phyloP scores from a whole-genome alignment of 2,888 invertebrate genomes.

The Thumatha senex region DNA sequence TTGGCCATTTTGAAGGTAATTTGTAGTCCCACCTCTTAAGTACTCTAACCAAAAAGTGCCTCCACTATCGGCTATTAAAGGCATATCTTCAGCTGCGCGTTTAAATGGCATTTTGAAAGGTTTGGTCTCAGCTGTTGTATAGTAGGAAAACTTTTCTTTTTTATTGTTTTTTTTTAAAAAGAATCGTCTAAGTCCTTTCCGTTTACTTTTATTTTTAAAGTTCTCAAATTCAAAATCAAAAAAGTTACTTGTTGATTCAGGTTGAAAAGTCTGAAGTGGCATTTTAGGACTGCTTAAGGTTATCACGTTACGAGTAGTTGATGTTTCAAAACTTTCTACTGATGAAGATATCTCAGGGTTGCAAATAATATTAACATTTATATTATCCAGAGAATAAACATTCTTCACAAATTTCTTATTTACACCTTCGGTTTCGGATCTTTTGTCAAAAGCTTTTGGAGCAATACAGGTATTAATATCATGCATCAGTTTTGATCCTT shows the following conservation, averaged over 20 bases:
- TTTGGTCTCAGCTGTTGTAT: slow-evolving; percentile 11
- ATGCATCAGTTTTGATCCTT: slow-evolving; percentile 34
- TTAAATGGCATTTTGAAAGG: slow-evolving; percentile 33
- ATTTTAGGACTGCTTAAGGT: background rate
- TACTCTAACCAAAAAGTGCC: slow-evolving; percentile 53
- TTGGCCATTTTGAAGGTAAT: slow-evolving; percentile 15
- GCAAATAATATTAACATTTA: slow-evolving; percentile 66
- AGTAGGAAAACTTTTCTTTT: slow-evolving; percentile 30
- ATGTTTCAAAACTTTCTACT: background rate
- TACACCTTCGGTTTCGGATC: slow-evolving; percentile 12
- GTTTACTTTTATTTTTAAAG: slow-evolving; percentile 8
- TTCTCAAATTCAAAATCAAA: slow-evolving; percentile 11
- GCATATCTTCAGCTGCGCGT: slow-evolving; percentile 23
- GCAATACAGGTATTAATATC: slow-evolving; percentile 36
- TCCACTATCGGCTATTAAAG: slow-evolving; percentile 45
- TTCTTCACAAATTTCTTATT: slow-evolving; percentile 33
- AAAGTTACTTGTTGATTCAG: background rate
- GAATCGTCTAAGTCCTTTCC: slow-evolving; percentile 36
- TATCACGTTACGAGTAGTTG: background rate
- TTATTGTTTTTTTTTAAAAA: slow-evolving; percentile 36
- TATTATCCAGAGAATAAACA: slow-evolving; percentile 60
- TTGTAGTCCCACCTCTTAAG: slow-evolving; percentile 30
- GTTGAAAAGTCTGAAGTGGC: background rate
- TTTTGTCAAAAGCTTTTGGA: slow-evolving; percentile 22
- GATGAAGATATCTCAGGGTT: slow-evolving; percentile 30